Conservation (phyloP, 2,113 vertebrate species). For the Pedetes capensis region DNA sequence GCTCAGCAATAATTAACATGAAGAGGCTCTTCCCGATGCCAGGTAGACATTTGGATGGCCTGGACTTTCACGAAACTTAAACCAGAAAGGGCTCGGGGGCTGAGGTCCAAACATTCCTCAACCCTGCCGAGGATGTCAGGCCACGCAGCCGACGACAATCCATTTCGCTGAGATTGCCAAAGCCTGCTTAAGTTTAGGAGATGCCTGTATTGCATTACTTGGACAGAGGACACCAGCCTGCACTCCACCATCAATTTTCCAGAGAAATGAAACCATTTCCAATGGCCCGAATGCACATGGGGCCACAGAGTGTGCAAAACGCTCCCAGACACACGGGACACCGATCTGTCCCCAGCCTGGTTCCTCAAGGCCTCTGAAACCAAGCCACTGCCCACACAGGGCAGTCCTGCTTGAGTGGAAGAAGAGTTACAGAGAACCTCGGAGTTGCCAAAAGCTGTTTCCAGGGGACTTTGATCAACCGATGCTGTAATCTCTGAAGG, state of each 20-base stretch:
- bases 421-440: conserved; percentile 80
- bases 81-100: conserved; percentile 73
- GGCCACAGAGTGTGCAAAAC: background rate
- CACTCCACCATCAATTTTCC: conserved; percentile 62
- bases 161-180: conserved; percentile 81
- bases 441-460: conserved; percentile 84
- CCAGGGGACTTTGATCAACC: conserved; percentile 87
- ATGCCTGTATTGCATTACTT: conserved; percentile 81
- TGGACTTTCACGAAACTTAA: conserved; percentile 80
- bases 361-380: background rate
- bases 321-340: background rate
- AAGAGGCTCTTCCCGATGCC: conserved; percentile 78
- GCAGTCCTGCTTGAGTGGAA: conserved; percentile 20
- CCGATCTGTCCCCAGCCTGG: background rate
- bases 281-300: background rate
- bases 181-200: conserved; percentile 72
- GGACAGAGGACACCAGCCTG: conserved; percentile 67
- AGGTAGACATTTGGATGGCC: conserved; percentile 81
- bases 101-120: conserved; percentile 80
- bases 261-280: conserved; percentile 55
- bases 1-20: conserved; percentile 79
- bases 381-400: conserved; percentile 1
- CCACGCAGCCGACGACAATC: conserved; percentile 78
- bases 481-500: conserved; percentile 86
- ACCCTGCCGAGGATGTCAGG: conserved; percentile 75